These are phyloP conservation scores for Lottia gigantea DNA, from an alignment of 2,888 invertebrate species.

Conservation along the genomic window DNA sequence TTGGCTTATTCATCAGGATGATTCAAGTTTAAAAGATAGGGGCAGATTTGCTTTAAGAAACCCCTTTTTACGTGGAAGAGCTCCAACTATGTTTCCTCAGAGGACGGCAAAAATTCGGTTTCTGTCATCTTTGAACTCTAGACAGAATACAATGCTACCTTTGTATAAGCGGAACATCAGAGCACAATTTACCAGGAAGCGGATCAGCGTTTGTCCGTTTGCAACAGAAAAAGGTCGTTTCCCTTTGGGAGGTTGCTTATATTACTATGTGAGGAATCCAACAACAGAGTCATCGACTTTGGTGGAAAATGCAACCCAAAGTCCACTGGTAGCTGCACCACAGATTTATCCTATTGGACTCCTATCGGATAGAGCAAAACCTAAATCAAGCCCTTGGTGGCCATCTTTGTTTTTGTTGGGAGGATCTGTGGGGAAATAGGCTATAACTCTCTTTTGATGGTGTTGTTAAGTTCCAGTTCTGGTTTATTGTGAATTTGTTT, in stretches of 20 bases:
- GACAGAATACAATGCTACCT: too few species aligned
- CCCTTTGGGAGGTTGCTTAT: background rate
- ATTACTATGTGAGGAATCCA: background rate
- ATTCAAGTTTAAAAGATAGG: too few species aligned
- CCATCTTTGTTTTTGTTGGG: slow-evolving; percentile 2
- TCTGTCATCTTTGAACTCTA: too few species aligned
- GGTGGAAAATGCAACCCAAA: background rate
- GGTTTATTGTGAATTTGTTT: too few species aligned
- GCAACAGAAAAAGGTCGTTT: background rate
- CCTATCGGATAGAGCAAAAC: background rate
- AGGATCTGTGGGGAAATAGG: background rate
- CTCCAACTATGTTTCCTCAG: too few species aligned
- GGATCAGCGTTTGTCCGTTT: background rate
- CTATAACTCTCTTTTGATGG: too few species aligned
- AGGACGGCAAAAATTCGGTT: too few species aligned
- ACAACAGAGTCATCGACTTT: background rate
- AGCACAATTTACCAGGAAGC: background rate
- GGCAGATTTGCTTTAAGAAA: too few species aligned
- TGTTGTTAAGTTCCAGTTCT: too few species aligned
- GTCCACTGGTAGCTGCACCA: background rate
- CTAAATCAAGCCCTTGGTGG: background rate
- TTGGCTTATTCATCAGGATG: too few species aligned
- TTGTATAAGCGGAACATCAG: too few species aligned
- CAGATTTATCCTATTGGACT: background rate
- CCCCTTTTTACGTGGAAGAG: too few species aligned